phyloP scores from a whole-genome alignment of 2,888 invertebrate species.

The Phlogophora meticulosa region DNA sequence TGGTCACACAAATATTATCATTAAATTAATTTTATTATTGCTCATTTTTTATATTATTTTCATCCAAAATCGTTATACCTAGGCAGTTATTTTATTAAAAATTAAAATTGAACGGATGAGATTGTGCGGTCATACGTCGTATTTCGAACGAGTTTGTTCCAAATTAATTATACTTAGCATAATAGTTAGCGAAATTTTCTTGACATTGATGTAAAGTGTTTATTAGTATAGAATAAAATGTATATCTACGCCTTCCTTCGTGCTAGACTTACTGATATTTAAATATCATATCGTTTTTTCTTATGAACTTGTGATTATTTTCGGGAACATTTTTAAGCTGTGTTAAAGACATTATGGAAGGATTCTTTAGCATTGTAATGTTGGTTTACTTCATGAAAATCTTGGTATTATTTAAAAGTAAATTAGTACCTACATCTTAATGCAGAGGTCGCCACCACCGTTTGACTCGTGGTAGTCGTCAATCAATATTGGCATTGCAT shows the following conservation, averaged over 20 bases:
- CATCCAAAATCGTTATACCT: constrained; percentile 30
- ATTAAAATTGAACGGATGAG: constrained; percentile 2
- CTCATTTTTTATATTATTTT: constrained; percentile 54
- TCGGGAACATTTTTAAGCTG: constrained; percentile 45
- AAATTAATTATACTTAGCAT: constrained; percentile 50
- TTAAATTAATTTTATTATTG: constrained; percentile 44
- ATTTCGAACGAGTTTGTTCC: constrained; percentile 38
- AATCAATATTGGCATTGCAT: constrained; percentile 16
- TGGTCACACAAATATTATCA: constrained; percentile 31
- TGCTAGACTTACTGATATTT: constrained; percentile 37
- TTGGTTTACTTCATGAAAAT: constrained; percentile 2
- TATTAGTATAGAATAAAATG: constrained; percentile 40
- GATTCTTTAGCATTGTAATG: constrained; percentile 30
- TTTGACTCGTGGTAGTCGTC: constrained; percentile 17
- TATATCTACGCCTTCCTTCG: constrained; percentile 36
- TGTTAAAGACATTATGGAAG: constrained; percentile 47
- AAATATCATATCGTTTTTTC: constrained; percentile 51
- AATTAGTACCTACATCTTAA: background rate
- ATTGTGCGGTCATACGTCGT: constrained; percentile 37
- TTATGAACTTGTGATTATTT: constrained; percentile 50
- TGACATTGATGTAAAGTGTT: constrained; percentile 71
- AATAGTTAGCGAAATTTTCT: constrained; percentile 73
- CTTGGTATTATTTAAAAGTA: background rate
- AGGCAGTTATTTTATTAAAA: constrained; percentile 25
- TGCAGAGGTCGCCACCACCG: constrained; percentile 13